These are phyloP conservation scores for Macrotis lagotis DNA, from an alignment of 2,113 vertebrate species.

Conservation along the genomic window DNA sequence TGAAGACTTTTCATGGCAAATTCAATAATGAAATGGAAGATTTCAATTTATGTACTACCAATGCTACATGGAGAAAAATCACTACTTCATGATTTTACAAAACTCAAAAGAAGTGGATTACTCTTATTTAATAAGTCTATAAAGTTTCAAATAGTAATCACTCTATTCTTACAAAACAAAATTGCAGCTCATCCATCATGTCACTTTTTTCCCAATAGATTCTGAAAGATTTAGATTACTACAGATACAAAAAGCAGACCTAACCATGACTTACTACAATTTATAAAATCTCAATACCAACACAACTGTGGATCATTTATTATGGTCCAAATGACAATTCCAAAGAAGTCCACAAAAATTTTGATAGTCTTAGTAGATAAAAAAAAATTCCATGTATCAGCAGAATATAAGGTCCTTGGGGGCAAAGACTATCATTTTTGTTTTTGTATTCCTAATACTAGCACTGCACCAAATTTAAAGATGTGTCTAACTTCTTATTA, in stretches of 20 bases:
- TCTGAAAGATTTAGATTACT: not conserved
- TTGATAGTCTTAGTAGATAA: not conserved
- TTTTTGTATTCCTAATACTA: not conserved
- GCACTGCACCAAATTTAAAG: not conserved
- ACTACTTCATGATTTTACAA: conserved; percentile 4
- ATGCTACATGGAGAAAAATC: conserved; percentile 13
- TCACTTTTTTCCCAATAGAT: not conserved
- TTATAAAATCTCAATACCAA: not conserved
- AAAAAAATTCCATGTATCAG: not conserved
- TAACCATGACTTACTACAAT: not conserved
- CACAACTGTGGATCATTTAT: not conserved
- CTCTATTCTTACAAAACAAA: conserved; percentile 32
- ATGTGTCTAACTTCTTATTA: not conserved
- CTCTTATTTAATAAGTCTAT: not conserved
- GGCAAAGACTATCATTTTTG: not conserved
- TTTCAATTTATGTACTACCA: conserved; percentile 26
- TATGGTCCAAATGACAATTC: not conserved
- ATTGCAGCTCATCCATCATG: not conserved
- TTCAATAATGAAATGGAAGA: not conserved
- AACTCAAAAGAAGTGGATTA: conserved; percentile 23
- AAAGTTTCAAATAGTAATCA: conserved; percentile 35
- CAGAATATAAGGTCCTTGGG: not conserved
- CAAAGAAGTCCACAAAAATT: not conserved
- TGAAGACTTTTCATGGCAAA: not conserved
- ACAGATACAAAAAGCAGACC: not conserved